phyloP scores from a whole-genome alignment of 1,140 invertebrate species.

The Lordiphosa collinella region DNA sequence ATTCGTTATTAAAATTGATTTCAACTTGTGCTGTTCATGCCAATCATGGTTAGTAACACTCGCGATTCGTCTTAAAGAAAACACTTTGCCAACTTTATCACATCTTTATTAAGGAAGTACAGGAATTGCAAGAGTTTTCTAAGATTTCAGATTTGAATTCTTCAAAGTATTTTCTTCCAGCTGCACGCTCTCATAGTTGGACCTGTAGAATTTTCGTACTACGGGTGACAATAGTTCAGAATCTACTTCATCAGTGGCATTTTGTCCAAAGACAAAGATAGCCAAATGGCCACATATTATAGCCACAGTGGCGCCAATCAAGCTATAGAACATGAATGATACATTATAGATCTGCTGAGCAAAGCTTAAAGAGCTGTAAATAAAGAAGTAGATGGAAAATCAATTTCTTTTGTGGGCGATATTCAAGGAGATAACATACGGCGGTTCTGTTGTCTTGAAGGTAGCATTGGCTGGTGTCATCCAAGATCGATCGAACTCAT shows the following conservation, averaged over 20 bases:
- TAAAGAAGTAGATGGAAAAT: neutral
- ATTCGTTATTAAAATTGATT: neutral
- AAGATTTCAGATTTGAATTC: constrained; percentile 21
- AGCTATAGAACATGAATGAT: constrained; percentile 59
- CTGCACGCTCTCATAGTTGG: constrained; percentile 48
- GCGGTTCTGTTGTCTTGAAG: neutral
- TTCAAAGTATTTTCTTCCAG: constrained; percentile 31
- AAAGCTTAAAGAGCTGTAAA: constrained; percentile 39
- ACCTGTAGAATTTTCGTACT: constrained; percentile 36
- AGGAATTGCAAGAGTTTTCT: constrained; percentile 3
- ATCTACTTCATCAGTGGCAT: constrained; percentile 46
- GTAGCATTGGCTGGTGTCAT: constrained; percentile 78
- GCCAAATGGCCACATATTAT: constrained; percentile 31
- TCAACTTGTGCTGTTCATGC: too few species aligned
- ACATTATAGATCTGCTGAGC: constrained; percentile 56
- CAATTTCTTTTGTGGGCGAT: too few species aligned
- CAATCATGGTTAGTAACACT: too few species aligned
- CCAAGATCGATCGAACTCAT: constrained; percentile 66
- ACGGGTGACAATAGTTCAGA: constrained; percentile 52
- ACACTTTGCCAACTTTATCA: too few species aligned
- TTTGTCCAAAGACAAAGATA: constrained; percentile 44
- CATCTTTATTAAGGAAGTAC: too few species aligned
- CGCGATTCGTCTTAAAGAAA: too few species aligned
- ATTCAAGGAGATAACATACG: constrained; percentile 30
- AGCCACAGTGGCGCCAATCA: constrained; percentile 28